Evolutionary conservation across 2,797 vertebrate genomes (phyloP).

Genomic region (Urocyon cinereoargenteus): DNA sequence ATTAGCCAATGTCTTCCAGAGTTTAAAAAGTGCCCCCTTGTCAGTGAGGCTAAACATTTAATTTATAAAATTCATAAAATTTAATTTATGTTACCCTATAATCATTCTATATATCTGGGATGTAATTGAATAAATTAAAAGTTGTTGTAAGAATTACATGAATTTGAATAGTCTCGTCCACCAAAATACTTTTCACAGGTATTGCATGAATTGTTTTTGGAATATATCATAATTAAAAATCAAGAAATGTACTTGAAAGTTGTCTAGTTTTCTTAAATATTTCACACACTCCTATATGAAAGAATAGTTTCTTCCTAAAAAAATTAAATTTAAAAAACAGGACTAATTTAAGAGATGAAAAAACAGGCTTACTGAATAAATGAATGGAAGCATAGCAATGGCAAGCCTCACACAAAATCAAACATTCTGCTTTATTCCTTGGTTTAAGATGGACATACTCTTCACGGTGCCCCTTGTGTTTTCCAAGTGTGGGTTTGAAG

Average conservation of each 20-base stretch:
- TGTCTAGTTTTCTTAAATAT: not conserved
- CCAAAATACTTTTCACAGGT: not conserved
- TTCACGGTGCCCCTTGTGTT: not conserved
- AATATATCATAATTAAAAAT: not conserved
- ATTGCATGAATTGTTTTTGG: not conserved
- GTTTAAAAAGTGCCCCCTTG: not conserved
- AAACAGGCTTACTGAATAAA: not conserved
- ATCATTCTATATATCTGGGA: not conserved
- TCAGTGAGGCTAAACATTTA: not conserved
- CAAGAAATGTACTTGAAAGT: not conserved
- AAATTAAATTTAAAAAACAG: slow-evolving; percentile 10
- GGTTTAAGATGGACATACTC: not conserved
- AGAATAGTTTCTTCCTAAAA: not conserved
- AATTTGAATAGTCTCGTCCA: not conserved
- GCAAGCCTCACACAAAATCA: not conserved
- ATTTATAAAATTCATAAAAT: not conserved
- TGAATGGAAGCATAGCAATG: not conserved
- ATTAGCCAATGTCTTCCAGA: not conserved
- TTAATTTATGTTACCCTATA: not conserved
- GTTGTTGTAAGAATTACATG: not conserved
- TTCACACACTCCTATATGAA: not conserved
- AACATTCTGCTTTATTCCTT: not conserved
- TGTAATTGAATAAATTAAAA: not conserved
- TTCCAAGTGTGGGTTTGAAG: not conserved
- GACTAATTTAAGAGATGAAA: not conserved